Evolutionary conservation across 2,113 vertebrate species (phyloP), one percentile per base, ranked within the genome.

Genomic region (Carettochelys insculpta): DNA sequence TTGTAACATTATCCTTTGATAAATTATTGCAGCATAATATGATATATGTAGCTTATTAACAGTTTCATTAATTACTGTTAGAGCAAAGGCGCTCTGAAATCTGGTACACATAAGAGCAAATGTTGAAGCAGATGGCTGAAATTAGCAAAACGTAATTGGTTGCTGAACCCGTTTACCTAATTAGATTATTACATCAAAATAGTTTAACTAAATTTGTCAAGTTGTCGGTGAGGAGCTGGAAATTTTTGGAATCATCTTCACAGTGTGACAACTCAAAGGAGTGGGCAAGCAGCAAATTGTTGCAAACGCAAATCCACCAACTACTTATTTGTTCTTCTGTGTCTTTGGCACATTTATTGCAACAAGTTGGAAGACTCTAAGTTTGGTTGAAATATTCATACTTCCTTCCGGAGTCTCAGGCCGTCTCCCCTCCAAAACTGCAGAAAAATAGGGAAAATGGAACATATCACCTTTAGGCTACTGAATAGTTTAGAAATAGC

Each of bases 21-120:
- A 98, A 97, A 98, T 98, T 96, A 94, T 98, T 96, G 85, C 82
- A 96, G 97, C 93, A 97, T 97, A 97, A 96, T 97, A 98, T 98
- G 98, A 99, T 99, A 97, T 98, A 98, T 99, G 96, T 97, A 98
- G 98, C 98, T 99, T 99, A 98, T 99, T 99, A 98, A 98, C 97
- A 97, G 97, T 98, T 98, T 98, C 98, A 99, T 99, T 99, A 99
- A 99, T 99, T 99, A 98, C 98, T 98, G 98, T 99, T 99, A 98
- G 97, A 97, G 91, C 76, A 92, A 95, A 97, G 95, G 95, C 98
- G 94, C 98, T 97, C 97, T 96, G 95, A 97, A 98, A 98, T 98
- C 98, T 98, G 97, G 97, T 96, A 97, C 97, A 96, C 97, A 95
- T 73, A 92, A 77, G 94, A 96, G 95, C 97, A 98, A 98, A 97